Conservation (phyloP, 2,113 vertebrate species). For the Crotophaga sulcirostris region DNA sequence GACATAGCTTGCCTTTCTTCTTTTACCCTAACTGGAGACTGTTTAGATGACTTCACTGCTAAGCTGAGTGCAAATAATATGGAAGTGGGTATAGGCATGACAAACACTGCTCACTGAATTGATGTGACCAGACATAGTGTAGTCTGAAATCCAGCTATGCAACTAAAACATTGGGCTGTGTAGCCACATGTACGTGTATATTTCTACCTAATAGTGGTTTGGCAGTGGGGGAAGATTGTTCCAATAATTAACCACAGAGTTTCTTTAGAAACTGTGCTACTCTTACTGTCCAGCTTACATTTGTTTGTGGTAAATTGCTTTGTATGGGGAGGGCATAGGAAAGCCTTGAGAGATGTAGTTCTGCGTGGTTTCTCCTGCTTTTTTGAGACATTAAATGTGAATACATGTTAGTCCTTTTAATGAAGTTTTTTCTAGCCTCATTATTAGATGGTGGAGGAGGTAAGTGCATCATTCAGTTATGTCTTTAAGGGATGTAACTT, state of each 20-base stretch:
- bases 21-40: background rate
- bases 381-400: background rate
- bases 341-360: background rate
- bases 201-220: background rate
- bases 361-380: background rate
- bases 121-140: background rate
- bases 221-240: background rate
- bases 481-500: background rate
- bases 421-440: background rate
- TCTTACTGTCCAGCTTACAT: background rate
- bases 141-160: background rate
- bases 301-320: background rate
- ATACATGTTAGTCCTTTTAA: background rate
- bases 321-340: background rate
- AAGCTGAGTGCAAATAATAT: background rate
- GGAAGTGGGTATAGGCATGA: background rate
- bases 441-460: background rate
- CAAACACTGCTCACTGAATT: background rate
- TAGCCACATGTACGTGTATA: fast-evolving
- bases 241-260: background rate
- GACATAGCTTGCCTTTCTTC: background rate
- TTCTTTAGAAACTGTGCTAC: background rate
- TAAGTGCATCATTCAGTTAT: fast-evolving
- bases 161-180: background rate
- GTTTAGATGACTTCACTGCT: background rate